Evolutionary conservation across 2,888 invertebrate species (phyloP).

Genomic region (Masnerella sp.): DNA sequence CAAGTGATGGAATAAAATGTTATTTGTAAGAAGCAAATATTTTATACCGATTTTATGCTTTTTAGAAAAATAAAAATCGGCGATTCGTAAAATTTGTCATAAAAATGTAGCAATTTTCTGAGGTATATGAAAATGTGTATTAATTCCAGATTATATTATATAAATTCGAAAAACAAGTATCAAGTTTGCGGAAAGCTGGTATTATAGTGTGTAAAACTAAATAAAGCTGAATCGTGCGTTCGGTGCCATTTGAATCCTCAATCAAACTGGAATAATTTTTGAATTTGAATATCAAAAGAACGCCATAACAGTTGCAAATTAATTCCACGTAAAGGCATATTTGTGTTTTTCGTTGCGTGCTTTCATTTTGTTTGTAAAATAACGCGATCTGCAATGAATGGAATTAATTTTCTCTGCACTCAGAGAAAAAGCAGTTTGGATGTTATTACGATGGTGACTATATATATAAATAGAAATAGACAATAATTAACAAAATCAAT

Average conservation of each 20-base stretch:
- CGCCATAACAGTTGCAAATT: conserved; percentile 2
- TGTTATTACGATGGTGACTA: too few relatives aligned
- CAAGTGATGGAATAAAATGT: too few relatives aligned
- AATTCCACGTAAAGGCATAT: neutral
- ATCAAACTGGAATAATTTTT: conserved; percentile 23
- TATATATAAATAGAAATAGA: too few relatives aligned
- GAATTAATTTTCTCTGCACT: conserved; percentile 24
- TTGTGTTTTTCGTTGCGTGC: neutral
- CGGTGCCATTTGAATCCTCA: conserved; percentile 11
- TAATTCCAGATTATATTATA: too few relatives aligned
- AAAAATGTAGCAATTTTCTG: neutral
- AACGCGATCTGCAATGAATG: conserved; percentile 17
- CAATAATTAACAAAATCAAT: too few relatives aligned
- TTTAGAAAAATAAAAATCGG: too few relatives aligned
- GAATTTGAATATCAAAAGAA: conserved; percentile 26
- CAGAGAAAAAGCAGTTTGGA: too few relatives aligned
- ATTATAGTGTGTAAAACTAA: conserved; percentile 1
- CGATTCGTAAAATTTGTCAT: too few relatives aligned
- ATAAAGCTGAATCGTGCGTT: conserved; percentile 10
- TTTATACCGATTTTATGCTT: too few relatives aligned
- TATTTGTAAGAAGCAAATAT: too few relatives aligned
- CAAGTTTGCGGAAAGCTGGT: conserved; percentile 1
- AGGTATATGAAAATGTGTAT: neutral
- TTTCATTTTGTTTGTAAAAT: too few relatives aligned
- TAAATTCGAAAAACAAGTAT: conserved; percentile 12